Evolutionary conservation across 2,113 vertebrate genomes (phyloP).

Genomic region (Malurus alboscapulatus): DNA sequence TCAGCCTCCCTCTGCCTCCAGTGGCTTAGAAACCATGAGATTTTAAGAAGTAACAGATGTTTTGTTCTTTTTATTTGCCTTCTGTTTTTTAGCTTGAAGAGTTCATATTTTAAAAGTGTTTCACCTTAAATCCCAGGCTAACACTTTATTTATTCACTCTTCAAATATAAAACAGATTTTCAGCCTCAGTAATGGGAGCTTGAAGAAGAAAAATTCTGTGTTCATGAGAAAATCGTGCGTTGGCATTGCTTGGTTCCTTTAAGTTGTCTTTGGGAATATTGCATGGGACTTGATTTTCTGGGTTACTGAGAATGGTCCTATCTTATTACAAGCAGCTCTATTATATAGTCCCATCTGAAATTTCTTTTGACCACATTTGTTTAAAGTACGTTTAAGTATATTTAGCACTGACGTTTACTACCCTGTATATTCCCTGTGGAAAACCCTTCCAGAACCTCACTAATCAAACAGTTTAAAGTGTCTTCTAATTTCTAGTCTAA

Average conservation of each 20-base stretch:
- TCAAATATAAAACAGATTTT: slow-evolving; percentile 35
- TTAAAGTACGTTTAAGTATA: not conserved
- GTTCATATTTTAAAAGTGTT: slow-evolving; percentile 36
- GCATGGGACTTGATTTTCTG: slow-evolving; percentile 9
- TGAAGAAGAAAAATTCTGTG: not conserved
- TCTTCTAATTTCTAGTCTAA: not conserved
- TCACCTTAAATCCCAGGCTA: not conserved
- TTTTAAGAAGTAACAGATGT: slow-evolving; percentile 62
- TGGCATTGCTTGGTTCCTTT: not conserved
- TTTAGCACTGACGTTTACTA: not conserved
- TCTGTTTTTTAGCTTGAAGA: slow-evolving; percentile 42
- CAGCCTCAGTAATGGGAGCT: not conserved
- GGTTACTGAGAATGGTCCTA: not conserved
- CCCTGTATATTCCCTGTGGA: not conserved
- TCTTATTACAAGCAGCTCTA: not conserved
- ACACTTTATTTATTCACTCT: slow-evolving; percentile 25
- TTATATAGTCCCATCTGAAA: not conserved
- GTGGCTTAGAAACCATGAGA: slow-evolving; percentile 34
- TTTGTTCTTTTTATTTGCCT: slow-evolving; percentile 48
- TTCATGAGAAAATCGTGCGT: not conserved
- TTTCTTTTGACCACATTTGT: not conserved
- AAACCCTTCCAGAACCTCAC: not conserved
- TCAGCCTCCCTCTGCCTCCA: slow-evolving; percentile 26
- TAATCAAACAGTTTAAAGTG: not conserved
- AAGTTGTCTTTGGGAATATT: not conserved